A percentile compares a stretch with the other conserved stretches of the same genome.
phyloP scores from a whole-genome alignment of 2,113 vertebrate genomes.

The Vidua chalybeata region DNA sequence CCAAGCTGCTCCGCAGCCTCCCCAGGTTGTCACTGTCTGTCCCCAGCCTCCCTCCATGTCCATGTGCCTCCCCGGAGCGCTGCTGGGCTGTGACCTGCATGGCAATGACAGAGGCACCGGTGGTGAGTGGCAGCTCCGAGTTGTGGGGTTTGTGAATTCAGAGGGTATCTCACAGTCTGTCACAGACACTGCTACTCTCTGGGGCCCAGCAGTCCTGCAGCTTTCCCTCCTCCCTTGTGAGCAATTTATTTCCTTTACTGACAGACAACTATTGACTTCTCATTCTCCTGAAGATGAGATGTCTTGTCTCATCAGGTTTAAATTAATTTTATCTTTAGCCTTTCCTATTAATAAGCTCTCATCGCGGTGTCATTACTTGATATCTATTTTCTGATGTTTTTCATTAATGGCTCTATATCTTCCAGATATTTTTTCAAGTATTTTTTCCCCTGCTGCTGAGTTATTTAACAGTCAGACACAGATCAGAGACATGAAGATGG shows the following conservation, averaged over 20 bases:
- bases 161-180: not conserved
- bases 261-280: slow-evolving; percentile 49
- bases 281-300: slow-evolving; percentile 23
- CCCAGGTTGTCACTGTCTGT: not conserved
- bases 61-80: accelerated
- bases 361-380: not conserved
- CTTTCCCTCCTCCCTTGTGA: not conserved
- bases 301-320: slow-evolving; percentile 53
- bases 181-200: not conserved
- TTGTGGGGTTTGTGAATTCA: not conserved
- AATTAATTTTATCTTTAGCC: slow-evolving; percentile 63
- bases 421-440: not conserved
- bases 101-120: not conserved
- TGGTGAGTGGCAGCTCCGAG: not conserved
- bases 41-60: not conserved
- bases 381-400: slow-evolving; percentile 45
- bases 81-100: not conserved
- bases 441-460: not conserved
- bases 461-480: not conserved
- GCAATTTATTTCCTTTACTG: slow-evolving; percentile 39
- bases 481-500: not conserved
- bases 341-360: slow-evolving; percentile 38
- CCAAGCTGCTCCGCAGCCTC: not conserved
- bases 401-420: not conserved
- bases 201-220: not conserved